Percentiles rank a stretch among this genome's conserved stretches.
phyloP scores from a whole-genome alignment of 2,888 invertebrate species.

The Tanytarsus gracilentus region DNA sequence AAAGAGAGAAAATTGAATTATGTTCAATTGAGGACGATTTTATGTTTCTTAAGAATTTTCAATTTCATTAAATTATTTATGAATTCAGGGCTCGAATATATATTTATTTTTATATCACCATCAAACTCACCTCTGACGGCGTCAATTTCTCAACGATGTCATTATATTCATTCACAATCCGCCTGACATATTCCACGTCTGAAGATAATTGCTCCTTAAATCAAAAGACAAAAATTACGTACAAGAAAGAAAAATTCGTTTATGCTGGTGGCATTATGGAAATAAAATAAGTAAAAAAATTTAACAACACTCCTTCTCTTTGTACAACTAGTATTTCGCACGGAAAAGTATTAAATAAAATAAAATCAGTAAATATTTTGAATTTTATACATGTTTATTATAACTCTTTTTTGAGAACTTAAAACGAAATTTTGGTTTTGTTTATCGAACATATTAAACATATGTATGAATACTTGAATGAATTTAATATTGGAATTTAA shows the following conservation, averaged over 20 bases:
- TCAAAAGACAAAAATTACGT: slow-evolving; percentile 9
- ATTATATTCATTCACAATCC: slow-evolving; percentile 58
- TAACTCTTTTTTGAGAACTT: too few relatives aligned
- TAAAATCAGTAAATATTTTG: too few relatives aligned
- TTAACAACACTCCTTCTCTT: too few relatives aligned
- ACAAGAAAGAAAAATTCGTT: too few relatives aligned
- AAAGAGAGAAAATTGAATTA: background rate
- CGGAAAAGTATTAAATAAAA: too few relatives aligned
- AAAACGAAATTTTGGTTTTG: too few relatives aligned
- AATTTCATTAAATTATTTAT: background rate
- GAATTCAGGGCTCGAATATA: slow-evolving; percentile 1
- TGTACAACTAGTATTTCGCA: background rate
- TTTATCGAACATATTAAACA: too few relatives aligned
- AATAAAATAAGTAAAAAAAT: too few relatives aligned
- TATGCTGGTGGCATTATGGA: too few relatives aligned
- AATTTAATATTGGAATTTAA: too few relatives aligned
- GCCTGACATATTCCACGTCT: slow-evolving; percentile 53
- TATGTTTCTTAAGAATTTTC: background rate
- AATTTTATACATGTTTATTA: too few relatives aligned
- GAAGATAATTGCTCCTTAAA: slow-evolving; percentile 48
- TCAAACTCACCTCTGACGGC: slow-evolving; percentile 52
- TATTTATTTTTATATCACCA: slow-evolving; percentile 18
- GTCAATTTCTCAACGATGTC: slow-evolving; percentile 54
- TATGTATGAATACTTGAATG: too few relatives aligned
- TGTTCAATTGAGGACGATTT: background rate